These are phyloP conservation scores for Trialeurodes vaporariorum DNA, from an alignment of 1,140 invertebrate genomes.

Conservation along the genomic window DNA sequence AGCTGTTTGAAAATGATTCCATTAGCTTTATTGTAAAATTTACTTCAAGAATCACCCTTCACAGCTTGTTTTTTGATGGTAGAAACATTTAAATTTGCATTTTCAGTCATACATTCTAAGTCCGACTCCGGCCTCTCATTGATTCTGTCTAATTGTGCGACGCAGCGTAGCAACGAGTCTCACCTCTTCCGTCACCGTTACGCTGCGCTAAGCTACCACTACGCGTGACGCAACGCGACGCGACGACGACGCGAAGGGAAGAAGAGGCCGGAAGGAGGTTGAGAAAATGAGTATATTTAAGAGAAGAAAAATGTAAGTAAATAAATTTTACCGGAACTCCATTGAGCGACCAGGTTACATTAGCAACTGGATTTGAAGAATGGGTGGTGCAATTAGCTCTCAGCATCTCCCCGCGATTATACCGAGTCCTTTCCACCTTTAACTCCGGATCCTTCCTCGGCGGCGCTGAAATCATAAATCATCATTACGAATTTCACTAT, in stretches of 20 bases:
- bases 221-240: no score
- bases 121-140: background rate
- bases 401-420: conserved; percentile 56
- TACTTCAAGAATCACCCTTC: no score
- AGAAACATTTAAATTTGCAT: no score
- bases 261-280: background rate
- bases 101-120: background rate
- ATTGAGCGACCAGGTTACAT: conserved; percentile 70
- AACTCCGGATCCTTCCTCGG: conserved; percentile 51
- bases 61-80: no score
- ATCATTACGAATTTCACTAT: background rate
- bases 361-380: conserved; percentile 59
- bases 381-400: conserved; percentile 62
- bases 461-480: conserved; percentile 42
- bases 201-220: no score
- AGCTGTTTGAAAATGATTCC: no score
- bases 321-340: conserved; percentile 46
- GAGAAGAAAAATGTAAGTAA: background rate
- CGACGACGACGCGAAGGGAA: no score
- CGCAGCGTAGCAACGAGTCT: no score
- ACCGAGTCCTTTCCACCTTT: conserved; percentile 51
- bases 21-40: no score
- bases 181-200: background rate
- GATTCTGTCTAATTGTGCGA: background rate
- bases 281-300: background rate